Conservation (phyloP, 1,140 invertebrate genomes). For the Zaprionus nigranus region DNA sequence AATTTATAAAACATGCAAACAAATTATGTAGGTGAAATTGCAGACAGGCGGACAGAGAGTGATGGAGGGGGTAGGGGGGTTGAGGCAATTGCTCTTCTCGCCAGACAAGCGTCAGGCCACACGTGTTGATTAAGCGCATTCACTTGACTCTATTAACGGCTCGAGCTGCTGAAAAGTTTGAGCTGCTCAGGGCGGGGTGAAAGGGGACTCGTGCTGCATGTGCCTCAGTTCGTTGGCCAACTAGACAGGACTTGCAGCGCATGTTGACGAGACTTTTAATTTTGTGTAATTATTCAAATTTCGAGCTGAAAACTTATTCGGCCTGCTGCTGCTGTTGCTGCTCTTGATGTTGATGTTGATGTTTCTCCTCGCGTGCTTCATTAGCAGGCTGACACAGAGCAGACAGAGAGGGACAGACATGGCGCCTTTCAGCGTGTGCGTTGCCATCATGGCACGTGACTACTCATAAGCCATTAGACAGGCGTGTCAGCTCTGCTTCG, state of each 20-base stretch:
- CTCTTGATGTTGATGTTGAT: constrained; percentile 17
- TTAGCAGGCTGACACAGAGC: constrained; percentile 29
- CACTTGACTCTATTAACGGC: constrained; percentile 78
- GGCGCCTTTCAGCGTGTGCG: constrained; percentile 1
- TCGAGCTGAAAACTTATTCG: constrained; percentile 53
- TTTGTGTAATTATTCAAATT: constrained; percentile 75
- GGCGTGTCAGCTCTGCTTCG: background rate
- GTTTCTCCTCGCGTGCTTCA: constrained; percentile 36
- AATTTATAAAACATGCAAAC: constrained; percentile 49
- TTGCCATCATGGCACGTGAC: constrained; percentile 63
- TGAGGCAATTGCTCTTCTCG: background rate
- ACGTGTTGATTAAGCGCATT: constrained; percentile 80
- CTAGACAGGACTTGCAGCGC: constrained; percentile 14
- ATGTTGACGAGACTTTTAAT: constrained; percentile 47
- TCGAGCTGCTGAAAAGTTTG: constrained; percentile 43
- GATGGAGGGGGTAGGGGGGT: background rate
- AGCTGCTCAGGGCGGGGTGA: constrained; percentile 15
- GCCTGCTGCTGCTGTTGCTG: constrained; percentile 4
- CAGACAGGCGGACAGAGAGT: constrained; percentile 15
- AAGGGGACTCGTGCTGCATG: too few species aligned
- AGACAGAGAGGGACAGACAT: background rate
- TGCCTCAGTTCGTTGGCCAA: constrained; percentile 19
- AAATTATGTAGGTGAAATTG: constrained; percentile 49
- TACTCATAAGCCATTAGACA: constrained; percentile 79
- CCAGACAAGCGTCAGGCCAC: constrained; percentile 18